Evolutionary conservation across 2,113 vertebrate species (phyloP).

Genomic region (Sebastes schlegelii): DNA sequence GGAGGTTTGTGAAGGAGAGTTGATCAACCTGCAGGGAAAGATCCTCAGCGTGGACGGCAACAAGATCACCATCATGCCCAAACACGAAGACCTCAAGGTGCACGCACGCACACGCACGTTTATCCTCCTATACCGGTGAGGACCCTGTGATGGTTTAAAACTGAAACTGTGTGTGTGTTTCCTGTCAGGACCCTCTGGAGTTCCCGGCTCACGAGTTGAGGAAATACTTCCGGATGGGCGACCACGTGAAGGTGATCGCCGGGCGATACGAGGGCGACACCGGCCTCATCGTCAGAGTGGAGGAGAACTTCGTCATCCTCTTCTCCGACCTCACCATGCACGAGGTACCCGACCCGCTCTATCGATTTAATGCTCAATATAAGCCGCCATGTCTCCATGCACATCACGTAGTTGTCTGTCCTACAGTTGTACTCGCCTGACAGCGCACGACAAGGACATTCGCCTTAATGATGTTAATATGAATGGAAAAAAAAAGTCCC

Average conservation of each 20-base stretch:
- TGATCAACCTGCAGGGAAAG: conserved; percentile 97
- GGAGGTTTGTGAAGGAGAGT: conserved; percentile 96
- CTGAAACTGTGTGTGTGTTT: neutral
- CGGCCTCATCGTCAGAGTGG: conserved; percentile 93
- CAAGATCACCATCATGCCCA: conserved; percentile 98
- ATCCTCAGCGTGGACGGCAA: conserved; percentile 97
- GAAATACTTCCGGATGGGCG: conserved; percentile 98
- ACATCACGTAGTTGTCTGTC: no score
- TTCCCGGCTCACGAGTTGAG: conserved; percentile 94
- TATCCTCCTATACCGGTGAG: neutral
- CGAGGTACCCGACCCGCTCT: conserved; percentile 81
- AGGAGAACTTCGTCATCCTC: conserved; percentile 97
- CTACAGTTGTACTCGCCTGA: no score
- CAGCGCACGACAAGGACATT: no score
- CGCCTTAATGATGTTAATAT: no score
- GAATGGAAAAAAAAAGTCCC: no score
- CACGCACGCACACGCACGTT: neutral
- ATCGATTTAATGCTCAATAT: no score
- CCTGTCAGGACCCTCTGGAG: conserved; percentile 92
- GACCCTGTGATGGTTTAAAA: neutral
- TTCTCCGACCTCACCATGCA: conserved; percentile 98
- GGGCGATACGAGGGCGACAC: conserved; percentile 96
- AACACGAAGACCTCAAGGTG: conserved; percentile 97
- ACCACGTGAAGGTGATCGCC: conserved; percentile 97
- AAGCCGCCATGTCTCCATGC: no score